Conservation (phyloP, 2,797 vertebrate species). For the Channa striata region DNA sequence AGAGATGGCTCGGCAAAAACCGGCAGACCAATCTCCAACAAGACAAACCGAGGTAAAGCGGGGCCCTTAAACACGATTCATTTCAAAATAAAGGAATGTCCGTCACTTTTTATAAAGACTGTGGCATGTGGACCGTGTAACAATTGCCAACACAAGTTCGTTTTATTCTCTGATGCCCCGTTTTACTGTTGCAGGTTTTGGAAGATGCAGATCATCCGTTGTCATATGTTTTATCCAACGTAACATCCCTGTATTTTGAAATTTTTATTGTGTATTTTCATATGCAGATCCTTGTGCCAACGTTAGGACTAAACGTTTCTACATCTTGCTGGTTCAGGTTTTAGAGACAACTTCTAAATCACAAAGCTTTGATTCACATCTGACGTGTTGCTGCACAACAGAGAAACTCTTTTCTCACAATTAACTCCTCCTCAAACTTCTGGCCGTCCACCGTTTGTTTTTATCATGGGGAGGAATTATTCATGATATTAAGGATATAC, state of each 20-base stretch:
- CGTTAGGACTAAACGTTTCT: too few relatives aligned
- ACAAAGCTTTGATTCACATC: too few relatives aligned
- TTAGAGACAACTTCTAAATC: too few relatives aligned
- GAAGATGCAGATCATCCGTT: not conserved
- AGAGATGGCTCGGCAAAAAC: not conserved
- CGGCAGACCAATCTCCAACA: not conserved
- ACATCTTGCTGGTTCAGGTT: too few relatives aligned
- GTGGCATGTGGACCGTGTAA: not conserved
- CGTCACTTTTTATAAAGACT: not conserved
- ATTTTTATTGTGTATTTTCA: too few relatives aligned
- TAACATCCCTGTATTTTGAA: not conserved
- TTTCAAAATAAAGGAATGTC: slow-evolving; percentile 23
- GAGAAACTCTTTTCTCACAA: too few relatives aligned
- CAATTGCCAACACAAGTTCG: not conserved
- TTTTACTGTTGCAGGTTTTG: not conserved
- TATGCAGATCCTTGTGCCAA: too few relatives aligned
- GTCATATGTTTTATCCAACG: not conserved
- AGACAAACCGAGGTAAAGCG: slow-evolving; percentile 4
- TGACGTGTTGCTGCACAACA: too few relatives aligned
- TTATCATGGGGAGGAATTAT: too few relatives aligned
- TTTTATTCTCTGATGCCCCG: not conserved
- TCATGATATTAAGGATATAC: too few relatives aligned
- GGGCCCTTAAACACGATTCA: slow-evolving; percentile 13
- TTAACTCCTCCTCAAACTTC: too few relatives aligned
- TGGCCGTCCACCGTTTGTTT: too few relatives aligned